phyloP scores from a whole-genome alignment of 2,113 vertebrate species.

The Dasyurus viverrinus region DNA sequence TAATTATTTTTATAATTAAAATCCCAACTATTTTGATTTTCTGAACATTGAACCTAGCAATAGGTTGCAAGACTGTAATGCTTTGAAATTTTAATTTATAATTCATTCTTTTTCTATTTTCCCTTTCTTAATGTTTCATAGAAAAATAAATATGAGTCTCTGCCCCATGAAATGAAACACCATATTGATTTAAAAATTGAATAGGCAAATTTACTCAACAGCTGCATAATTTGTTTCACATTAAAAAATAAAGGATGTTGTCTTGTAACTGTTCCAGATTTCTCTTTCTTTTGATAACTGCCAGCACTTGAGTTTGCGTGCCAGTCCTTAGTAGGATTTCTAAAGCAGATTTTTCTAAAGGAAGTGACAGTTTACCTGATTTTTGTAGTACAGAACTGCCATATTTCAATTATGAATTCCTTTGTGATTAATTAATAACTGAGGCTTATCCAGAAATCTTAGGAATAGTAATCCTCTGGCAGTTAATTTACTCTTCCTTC shows the following conservation, averaged over 20 bases:
- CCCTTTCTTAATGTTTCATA: constrained; percentile 62
- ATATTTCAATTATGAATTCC: constrained; percentile 68
- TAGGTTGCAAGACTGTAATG: constrained; percentile 33
- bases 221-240: constrained; percentile 63
- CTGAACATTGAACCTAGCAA: constrained; percentile 7
- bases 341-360: constrained; percentile 63
- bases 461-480: constrained; percentile 61
- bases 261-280: constrained; percentile 45
- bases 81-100: constrained; percentile 43
- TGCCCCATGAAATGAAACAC: constrained; percentile 58
- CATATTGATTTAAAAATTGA: constrained; percentile 59
- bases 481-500: constrained; percentile 67
- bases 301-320: neutral
- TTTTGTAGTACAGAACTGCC: constrained; percentile 42
- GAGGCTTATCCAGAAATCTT: constrained; percentile 60
- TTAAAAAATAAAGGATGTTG: constrained; percentile 57
- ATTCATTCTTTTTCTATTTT: constrained; percentile 53
- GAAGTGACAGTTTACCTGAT: constrained; percentile 71
- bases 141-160: constrained; percentile 47
- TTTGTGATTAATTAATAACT: constrained; percentile 80
- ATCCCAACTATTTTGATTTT: constrained; percentile 12
- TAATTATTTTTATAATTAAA: constrained; percentile 60
- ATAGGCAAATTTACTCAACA: constrained; percentile 39
- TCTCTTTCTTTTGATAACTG: constrained; percentile 57
- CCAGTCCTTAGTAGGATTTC: constrained; percentile 44